Evolutionary conservation across 2,888 invertebrate species (phyloP).

Genomic region (Parasteatoda lunata): DNA sequence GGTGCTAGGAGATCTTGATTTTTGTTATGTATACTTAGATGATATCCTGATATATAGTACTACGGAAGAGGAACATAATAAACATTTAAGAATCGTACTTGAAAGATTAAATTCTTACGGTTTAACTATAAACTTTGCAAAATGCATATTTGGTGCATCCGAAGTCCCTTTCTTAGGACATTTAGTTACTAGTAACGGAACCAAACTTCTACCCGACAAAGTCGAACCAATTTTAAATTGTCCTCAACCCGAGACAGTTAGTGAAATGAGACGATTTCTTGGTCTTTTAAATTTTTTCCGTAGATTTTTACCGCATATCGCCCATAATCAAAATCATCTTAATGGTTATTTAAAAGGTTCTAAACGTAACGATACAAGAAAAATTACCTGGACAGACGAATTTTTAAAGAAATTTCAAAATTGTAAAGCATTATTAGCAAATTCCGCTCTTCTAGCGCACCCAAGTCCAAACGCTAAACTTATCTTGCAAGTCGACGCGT

Average conservation of each 20-base stretch:
- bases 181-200: not conserved
- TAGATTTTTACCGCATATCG: no score
- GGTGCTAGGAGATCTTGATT: no score
- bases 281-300: constrained; percentile 17
- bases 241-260: constrained; percentile 2
- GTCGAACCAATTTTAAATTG: constrained; percentile 8
- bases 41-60: not conserved
- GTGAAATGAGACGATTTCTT: not conserved
- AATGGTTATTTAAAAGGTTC: no score
- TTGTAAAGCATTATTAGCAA: not conserved
- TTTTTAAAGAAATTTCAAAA: not conserved
- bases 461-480: not conserved
- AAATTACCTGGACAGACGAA: no score
- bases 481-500: not conserved
- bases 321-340: no score
- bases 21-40: no score
- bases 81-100: not conserved
- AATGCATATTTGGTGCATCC: not conserved
- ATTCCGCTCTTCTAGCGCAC: not conserved
- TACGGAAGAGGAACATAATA: not conserved
- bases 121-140: constrained; percentile 13
- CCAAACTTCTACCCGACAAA: constrained; percentile 10
- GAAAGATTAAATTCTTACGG: not conserved
- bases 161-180: constrained; percentile 3
- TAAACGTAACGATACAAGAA: no score